phyloP scores from a whole-genome alignment of 35 echinoderm and acorn worm genomes.

The Anneissia japonica region DNA sequence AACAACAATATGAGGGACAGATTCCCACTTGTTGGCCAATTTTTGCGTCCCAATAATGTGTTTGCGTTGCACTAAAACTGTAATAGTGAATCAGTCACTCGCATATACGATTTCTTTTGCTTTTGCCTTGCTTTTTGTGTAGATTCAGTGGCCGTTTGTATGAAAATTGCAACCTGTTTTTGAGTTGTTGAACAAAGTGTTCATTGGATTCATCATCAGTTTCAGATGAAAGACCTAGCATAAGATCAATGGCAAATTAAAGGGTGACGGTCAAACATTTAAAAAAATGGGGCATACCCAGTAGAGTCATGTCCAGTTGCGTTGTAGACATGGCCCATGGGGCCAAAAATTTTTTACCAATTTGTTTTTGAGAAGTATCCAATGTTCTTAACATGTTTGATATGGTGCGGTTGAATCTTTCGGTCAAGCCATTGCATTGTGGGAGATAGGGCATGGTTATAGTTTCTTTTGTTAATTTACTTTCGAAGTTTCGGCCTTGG shows the following conservation, averaged over 20 bases:
- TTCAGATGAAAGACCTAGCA: neutral
- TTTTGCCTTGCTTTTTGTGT: neutral
- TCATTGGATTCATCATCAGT: neutral
- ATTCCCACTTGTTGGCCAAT: conserved; percentile 18
- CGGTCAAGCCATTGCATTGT: neutral
- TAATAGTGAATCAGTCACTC: neutral
- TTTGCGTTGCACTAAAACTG: conserved; percentile 1
- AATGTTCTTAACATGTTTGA: conserved; percentile 4
- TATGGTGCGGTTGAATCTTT: neutral
- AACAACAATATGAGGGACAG: conserved; percentile 1
- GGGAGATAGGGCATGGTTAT: neutral
- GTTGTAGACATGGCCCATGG: conserved; percentile 16
- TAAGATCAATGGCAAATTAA: neutral
- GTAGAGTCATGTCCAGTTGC: conserved; percentile 29
- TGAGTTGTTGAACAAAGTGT: neutral
- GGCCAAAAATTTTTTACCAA: neutral
- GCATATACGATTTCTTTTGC: neutral
- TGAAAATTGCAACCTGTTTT: neutral
- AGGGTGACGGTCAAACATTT: conserved; percentile 13
- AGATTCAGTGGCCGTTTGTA: conserved; percentile 8
- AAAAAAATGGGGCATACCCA: conserved; percentile 28
- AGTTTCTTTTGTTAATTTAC: neutral
- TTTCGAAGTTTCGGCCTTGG: conserved; percentile 9
- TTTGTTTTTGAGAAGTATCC: neutral
- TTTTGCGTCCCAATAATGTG: conserved; percentile 10